Percentiles rank a stretch among this genome's conserved stretches.
Evolutionary conservation across 2,113 vertebrate genomes (phyloP).

Genomic region (Raja brachyura): DNA sequence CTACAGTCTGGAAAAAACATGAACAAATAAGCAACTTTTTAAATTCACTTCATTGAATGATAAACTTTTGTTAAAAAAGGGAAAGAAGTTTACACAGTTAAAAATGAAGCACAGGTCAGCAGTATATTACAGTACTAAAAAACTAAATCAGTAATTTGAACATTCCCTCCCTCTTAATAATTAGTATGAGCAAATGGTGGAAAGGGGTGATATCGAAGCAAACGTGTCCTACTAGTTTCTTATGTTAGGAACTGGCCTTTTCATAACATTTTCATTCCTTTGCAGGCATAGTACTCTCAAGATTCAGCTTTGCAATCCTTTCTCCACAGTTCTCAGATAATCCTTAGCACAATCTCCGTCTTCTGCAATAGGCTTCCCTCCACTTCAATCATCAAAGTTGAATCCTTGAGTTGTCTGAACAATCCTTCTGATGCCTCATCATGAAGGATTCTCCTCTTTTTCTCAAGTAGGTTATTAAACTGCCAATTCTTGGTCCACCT

Average conservation of each 20-base stretch:
- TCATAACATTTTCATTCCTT: conserved; percentile 55
- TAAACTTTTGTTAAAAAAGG: conserved; percentile 77
- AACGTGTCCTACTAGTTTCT: conserved; percentile 48
- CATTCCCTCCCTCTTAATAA: conserved; percentile 68
- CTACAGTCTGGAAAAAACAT: conserved; percentile 61
- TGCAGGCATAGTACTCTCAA: conserved; percentile 56
- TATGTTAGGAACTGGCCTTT: conserved; percentile 56
- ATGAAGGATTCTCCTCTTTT: conserved; percentile 73
- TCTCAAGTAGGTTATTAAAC: conserved; percentile 66
- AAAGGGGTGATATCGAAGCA: conserved; percentile 61
- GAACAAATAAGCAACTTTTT: conserved; percentile 68
- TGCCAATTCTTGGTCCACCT: conserved; percentile 92
- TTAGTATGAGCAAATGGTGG: conserved; percentile 71
- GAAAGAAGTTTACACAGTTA: conserved; percentile 79
- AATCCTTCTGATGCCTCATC: conserved; percentile 70
- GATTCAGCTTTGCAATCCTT: conserved; percentile 62
- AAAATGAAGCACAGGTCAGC: conserved; percentile 95
- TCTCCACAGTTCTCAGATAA: conserved; percentile 51
- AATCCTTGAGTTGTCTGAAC: conserved; percentile 82
- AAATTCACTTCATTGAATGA: conserved; percentile 72
- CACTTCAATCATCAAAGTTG: conserved; percentile 60
- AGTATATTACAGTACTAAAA: conserved; percentile 98
- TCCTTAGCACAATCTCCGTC: conserved; percentile 60
- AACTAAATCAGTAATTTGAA: conserved; percentile 90
- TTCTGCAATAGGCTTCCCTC: conserved; percentile 68